Conservation (phyloP, 2,797 vertebrate species). For the Lithobates pipiens region DNA sequence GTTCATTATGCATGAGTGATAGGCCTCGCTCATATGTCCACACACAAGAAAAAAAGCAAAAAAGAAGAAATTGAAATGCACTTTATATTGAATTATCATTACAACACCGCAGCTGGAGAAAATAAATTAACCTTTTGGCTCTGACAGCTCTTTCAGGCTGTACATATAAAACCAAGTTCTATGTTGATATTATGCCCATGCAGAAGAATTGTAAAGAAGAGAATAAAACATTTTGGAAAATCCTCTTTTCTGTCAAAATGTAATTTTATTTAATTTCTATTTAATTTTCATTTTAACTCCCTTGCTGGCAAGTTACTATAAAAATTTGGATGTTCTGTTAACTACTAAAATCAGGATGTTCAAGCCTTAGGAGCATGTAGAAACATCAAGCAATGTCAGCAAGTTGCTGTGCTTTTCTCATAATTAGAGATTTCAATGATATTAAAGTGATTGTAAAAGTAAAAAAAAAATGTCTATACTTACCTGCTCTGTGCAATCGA, state of each 20-base stretch:
- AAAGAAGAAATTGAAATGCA: conserved; percentile 1
- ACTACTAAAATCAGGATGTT: no score
- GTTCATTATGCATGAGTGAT: conserved; percentile 51
- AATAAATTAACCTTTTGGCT: conserved; percentile 48
- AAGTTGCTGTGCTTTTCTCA: no score
- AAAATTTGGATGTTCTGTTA: no score
- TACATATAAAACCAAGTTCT: conserved; percentile 23
- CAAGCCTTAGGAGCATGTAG: no score
- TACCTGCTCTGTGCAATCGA: no score
- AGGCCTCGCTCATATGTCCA: conserved; percentile 28
- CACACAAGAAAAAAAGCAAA: background rate
- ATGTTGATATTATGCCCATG: background rate
- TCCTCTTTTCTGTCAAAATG: background rate
- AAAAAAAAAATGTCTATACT: no score
- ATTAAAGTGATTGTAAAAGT: no score
- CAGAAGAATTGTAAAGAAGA: conserved; percentile 13
- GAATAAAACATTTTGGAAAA: background rate
- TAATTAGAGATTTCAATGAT: no score
- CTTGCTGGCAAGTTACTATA: no score
- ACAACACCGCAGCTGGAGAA: conserved; percentile 7
- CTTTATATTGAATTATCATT: conserved; percentile 40
- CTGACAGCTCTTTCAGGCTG: conserved; percentile 26
- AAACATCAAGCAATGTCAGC: no score
- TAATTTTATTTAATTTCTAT: no score
- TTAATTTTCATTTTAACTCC: no score